Evolutionary conservation across 2,797 vertebrate genomes (phyloP), one percentile per base, ranked within the genome.

Genomic region (Diceros bicornis): DNA sequence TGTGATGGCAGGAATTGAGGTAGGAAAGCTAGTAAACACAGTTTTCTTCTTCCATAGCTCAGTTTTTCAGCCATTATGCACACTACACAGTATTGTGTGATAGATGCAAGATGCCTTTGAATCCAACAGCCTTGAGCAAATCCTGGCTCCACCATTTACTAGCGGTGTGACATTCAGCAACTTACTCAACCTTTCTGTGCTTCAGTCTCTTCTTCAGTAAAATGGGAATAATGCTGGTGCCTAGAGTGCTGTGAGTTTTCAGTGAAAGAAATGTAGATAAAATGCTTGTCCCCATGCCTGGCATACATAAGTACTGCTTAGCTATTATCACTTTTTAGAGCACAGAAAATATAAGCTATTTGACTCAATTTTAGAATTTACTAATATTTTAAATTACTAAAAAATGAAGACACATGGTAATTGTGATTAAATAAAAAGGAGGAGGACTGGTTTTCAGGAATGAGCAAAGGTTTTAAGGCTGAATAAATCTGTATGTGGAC

Each of bases 381-480:
- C 52, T 86, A 32, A 41, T 75, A 89, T 88, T 96, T 93, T 91
- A 17, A 75, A 62, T 93, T 27, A 44, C 32, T 52, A 50, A n/a
- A 64, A 96, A 91, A 78, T 75, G 17, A 64, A 4, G 12, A 44
- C 7, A 37, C 12, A 2, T 2, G 7, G 47, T 82, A 77, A 52
- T 20, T 93, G 14, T 8, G n/a, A 59, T 52, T 78, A 55, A 52
- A 84, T 47, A 83, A 74, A 57, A 59, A 64, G 4, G n/a, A 47
- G 52, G 32, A 62, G 11, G 9, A 37, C 27, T 25, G 25, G 12
- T 9, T 20, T 74, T 89, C 17, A 59, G 11, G 34, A 27, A 74
- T 10, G 20, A 57, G 13, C 12, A 14, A 72, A 91, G 27, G 5
- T 61, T 94, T 69, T 66, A 32, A 47, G 37, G 29, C n/a, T 5